Base-by-base conservation (phyloP, 2,113 vertebrate genomes). In the Potamarius usumacintae region DNA sequence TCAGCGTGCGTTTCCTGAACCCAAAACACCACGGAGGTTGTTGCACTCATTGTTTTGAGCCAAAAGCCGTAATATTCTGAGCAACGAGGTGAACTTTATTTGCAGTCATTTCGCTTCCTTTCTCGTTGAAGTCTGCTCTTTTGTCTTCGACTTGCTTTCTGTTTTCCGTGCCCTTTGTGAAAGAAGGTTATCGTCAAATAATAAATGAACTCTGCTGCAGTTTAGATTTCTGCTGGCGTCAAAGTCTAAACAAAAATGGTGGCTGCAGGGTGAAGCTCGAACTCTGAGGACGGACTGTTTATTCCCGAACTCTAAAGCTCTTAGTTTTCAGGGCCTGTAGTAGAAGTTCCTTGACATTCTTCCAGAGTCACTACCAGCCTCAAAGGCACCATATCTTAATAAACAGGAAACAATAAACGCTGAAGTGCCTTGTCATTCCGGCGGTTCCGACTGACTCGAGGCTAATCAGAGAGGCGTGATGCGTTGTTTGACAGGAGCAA, bases 321-420 rank as follows among this genome's bases (percentile, higher is more conserved):
- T 91, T 90, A 83, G 90, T 87, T 91, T 91, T 90, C 86, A 90
- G 88, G 85, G 78, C 77, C 63, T 48, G 74, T 92, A 67, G 57
- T 71, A 85, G 72, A 85, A 85, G 82, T 77, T 65, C 15, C 81
- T 82, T 85, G n/a, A 87, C 87, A 88, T 85, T 90, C 76, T 89
- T 62, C 83, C 88, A 34, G 48, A 69, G 78, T 88, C 84, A 17
- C 71, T 79, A 63, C 85, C 82, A 85, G 77, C 74, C 86, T 90
- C 80, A 83, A 88, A 79, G 87, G 83, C 87, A 83, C 85, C 71
- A 20, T 72, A 90, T 87, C 87, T 87, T 85, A 76, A 87, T 91
- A 91, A 90, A 90, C 89, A 89, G 88, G 86, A 91, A 88, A 89
- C 91, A 52, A 89, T 89, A 89, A 90, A 90, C 72, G 85, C 52